Evolutionary conservation across 1,140 invertebrate species (phyloP).

Genomic region (Megathymus violae): DNA sequence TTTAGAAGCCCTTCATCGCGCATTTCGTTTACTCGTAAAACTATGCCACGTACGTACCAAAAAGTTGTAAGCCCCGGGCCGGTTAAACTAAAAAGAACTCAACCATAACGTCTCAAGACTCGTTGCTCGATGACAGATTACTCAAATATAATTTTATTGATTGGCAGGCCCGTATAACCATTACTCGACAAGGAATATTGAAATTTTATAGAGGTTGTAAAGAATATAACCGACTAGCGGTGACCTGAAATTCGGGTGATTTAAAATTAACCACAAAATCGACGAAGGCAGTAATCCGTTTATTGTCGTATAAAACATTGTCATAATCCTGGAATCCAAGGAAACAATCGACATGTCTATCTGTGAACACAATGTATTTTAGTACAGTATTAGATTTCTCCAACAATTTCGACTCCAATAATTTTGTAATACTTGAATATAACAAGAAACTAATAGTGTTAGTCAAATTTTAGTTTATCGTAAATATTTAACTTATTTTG

Average conservation of each 20-base stretch:
- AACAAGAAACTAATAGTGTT: too few relatives aligned
- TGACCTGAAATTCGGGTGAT: slow-evolving; percentile 43
- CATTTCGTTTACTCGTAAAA: slow-evolving; percentile 68
- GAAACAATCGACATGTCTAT: background rate
- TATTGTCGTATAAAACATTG: background rate
- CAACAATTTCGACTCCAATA: too few relatives aligned
- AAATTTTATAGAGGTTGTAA: slow-evolving; percentile 70
- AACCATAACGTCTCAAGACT: slow-evolving; percentile 19
- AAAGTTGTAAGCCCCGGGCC: slow-evolving; percentile 23
- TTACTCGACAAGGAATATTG: slow-evolving; percentile 63
- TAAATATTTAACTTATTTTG: too few relatives aligned
- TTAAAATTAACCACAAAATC: slow-evolving; percentile 31
- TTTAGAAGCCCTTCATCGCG: slow-evolving; percentile 74
- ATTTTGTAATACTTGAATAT: too few relatives aligned
- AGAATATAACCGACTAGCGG: slow-evolving; percentile 52
- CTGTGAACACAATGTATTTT: too few relatives aligned
- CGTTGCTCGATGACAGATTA: slow-evolving; percentile 6
- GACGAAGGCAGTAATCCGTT: background rate
- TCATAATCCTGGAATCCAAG: background rate
- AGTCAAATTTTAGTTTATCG: too few relatives aligned
- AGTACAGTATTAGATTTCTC: background rate
- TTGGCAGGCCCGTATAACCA: slow-evolving; percentile 29
- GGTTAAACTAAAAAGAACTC: slow-evolving; percentile 27
- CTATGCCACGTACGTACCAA: slow-evolving; percentile 48
- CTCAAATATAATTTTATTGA: background rate